Conservation (phyloP, 2,113 vertebrate species). For the Diphyllodes magnificus region DNA sequence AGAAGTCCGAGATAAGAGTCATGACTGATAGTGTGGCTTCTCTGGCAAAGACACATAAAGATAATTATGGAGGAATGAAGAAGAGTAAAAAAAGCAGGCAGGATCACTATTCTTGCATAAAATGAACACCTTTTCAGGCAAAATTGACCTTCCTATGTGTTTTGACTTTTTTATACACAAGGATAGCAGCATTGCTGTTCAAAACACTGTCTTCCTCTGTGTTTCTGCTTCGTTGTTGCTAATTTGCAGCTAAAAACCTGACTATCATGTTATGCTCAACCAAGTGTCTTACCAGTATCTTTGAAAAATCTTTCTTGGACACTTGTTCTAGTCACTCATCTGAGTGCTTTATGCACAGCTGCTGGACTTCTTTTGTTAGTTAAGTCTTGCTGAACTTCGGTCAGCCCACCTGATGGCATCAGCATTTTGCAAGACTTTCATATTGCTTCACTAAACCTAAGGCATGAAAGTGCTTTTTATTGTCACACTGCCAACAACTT, state of each 20-base stretch:
- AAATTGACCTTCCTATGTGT: neutral
- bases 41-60: neutral
- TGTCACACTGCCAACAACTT: neutral
- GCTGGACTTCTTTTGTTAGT: neutral
- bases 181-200: neutral
- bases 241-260: neutral
- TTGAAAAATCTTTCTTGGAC: neutral
- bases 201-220: neutral
- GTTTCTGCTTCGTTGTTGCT: neutral
- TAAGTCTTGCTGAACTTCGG: neutral
- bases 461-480: neutral
- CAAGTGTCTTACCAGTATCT: neutral
- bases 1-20: neutral
- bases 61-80: neutral
- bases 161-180: neutral
- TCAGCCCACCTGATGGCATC: neutral
- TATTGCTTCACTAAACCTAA: neutral
- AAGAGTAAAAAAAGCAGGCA: neutral
- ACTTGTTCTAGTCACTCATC: neutral
- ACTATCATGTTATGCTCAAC: neutral
- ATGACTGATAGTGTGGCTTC: neutral
- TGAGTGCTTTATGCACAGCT: neutral
- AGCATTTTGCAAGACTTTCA: neutral
- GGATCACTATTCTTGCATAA: neutral
- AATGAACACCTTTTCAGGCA: neutral